Evolutionary conservation across 2,888 invertebrate genomes (phyloP), one percentile per base, ranked within the genome.

Genomic region (Drosophila pegasa): DNA sequence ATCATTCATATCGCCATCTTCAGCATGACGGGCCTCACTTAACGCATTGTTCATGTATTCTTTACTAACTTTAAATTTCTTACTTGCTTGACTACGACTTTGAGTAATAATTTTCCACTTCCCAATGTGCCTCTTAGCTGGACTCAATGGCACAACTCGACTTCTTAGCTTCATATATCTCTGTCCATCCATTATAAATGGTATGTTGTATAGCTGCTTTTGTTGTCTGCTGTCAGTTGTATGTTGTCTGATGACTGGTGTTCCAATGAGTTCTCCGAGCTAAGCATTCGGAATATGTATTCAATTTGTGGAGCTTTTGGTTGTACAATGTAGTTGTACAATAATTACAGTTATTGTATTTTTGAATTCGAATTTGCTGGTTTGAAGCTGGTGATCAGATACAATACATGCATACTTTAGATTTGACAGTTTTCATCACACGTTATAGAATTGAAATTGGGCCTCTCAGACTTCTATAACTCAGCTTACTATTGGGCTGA

Each of bases 111-210:
- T 22, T 6, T 10, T 31, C 5, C 33, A 22, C 35, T 33, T 33
- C 0, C 3, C 20, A n/a, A 1, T 5, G n/a, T 2, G 33, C 6
- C 5, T 6, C 22, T 9, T 22, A n/a, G 22, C 14, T n/a, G 50
- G 22, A 22, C 50, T 50, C 6, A 35, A n/a, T 27, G 47, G 47
- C 3, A 57, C 47, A 22, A 20, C 20, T 14, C 57, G 47, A 47
- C n/a, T 47, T 18, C 47, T 35, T 6, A 57, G 37, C 12, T 18
- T 16, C 18, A 37, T 57, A 10, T 57, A 57, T n/a, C 1, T 29
- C 2, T 4, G 9, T n/a, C 37, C 10, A 37, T 35, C 18, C 57
- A 57, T 57, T 37, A 18, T 35, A 2, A 12, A 35, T 25, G 2
- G 9, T 16, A 16, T 9, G 31, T 9, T n/a, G n/a, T n/a, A n/a